phyloP scores from a whole-genome alignment of 64 coral and sea anemone genomes.

The Acropora yongei region DNA sequence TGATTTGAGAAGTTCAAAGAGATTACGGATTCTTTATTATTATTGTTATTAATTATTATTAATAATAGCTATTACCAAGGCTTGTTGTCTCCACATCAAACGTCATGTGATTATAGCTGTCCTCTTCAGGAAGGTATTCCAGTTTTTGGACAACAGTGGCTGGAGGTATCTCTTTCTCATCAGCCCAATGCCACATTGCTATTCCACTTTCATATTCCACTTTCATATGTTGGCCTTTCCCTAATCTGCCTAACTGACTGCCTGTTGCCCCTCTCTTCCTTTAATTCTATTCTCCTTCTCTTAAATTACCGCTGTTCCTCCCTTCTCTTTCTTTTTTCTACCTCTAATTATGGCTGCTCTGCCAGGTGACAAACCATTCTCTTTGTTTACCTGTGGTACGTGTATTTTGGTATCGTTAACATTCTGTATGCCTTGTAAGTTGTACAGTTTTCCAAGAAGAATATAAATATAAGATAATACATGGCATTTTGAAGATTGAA shows the following conservation, averaged over 20 bases:
- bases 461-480: constrained; percentile 27
- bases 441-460: constrained; percentile 24
- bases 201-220: constrained; percentile 21
- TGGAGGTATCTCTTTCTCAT: constrained; percentile 27
- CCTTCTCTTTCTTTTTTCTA: constrained; percentile 27
- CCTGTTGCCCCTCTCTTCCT: constrained; percentile 37
- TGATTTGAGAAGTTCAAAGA: background rate
- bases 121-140: constrained; percentile 13
- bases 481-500: constrained; percentile 49
- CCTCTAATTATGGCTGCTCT: constrained; percentile 33
- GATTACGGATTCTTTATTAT: background rate
- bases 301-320: constrained; percentile 21
- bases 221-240: constrained; percentile 20
- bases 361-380: constrained; percentile 51
- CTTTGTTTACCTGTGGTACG: constrained; percentile 45
- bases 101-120: constrained; percentile 12
- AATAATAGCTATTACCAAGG: constrained; percentile 42
- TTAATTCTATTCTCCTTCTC: constrained; percentile 34
- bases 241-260: constrained; percentile 29
- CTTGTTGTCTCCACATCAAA: constrained; percentile 40
- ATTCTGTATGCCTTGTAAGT: constrained; percentile 41
- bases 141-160: constrained; percentile 32
- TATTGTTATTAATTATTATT: background rate
- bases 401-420: constrained; percentile 53
- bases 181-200: constrained; percentile 21